These are phyloP conservation scores for Laticauda colubrina DNA, from an alignment of 2,113 vertebrate species.

Conservation along the genomic window DNA sequence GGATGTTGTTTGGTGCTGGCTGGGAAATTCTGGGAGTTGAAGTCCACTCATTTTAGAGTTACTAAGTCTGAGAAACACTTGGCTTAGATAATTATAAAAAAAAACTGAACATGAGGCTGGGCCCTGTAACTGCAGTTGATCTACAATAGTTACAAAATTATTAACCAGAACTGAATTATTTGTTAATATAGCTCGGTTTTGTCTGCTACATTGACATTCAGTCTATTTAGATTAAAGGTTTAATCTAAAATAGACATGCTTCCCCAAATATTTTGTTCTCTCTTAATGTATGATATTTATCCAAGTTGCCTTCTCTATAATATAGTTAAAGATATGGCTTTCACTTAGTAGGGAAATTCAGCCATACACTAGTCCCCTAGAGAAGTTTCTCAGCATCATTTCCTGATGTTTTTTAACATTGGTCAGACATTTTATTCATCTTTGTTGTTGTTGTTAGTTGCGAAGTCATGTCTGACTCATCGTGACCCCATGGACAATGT, in stretches of 20 bases:
- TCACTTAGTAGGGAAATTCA: background rate
- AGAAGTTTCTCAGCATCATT: background rate
- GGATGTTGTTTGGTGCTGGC: background rate
- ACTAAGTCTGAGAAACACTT: background rate
- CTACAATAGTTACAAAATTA: background rate
- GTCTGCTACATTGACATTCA: background rate
- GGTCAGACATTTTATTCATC: background rate
- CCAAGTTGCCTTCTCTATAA: background rate
- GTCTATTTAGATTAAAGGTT: background rate
- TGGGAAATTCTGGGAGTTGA: background rate
- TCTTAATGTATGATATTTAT: background rate
- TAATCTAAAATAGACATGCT: background rate
- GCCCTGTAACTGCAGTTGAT: background rate
- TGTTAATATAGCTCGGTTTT: background rate
- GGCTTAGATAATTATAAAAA: background rate
- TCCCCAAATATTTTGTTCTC: background rate
- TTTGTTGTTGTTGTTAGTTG: no score
- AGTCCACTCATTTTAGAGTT: background rate
- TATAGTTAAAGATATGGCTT: background rate
- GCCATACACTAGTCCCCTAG: background rate
- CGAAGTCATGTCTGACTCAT: no score
- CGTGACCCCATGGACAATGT: no score
- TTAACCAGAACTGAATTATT: background rate
- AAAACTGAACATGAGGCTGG: background rate
- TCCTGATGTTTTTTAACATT: background rate